Evolutionary conservation across 2,113 vertebrate genomes (phyloP).

Genomic region (Numida meleagris): DNA sequence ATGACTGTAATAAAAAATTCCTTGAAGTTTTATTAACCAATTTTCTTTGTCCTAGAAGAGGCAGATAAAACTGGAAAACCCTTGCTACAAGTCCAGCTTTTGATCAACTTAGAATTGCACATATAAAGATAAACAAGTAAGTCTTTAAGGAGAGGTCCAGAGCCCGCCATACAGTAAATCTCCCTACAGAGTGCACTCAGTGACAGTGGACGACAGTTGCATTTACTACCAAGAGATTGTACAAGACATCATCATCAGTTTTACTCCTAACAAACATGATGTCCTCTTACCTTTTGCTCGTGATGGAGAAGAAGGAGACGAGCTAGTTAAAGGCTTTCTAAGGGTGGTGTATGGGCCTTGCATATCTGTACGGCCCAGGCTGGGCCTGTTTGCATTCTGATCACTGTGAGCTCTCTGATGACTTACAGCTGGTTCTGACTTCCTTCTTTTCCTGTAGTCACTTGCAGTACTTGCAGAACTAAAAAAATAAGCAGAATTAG

Average conservation of each 20-base stretch:
- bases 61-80: not conserved
- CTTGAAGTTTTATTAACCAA: no score
- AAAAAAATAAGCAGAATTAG: conserved; percentile 12
- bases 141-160: not conserved
- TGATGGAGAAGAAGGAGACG: conserved; percentile 94
- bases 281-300: conserved; percentile 89
- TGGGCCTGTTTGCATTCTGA: conserved; percentile 73
- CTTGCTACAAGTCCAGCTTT: not conserved
- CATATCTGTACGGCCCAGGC: conserved; percentile 75
- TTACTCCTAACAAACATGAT: not conserved
- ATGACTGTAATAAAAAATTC: no score
- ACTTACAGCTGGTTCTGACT: conserved; percentile 91
- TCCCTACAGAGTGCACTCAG: not conserved
- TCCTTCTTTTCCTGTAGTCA: conserved; percentile 95
- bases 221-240: no score
- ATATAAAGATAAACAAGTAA: not conserved
- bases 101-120: not conserved
- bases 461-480: conserved; percentile 82
- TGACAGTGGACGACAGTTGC: not conserved
- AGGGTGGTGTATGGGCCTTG: conserved; percentile 80
- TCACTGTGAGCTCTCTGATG: conserved; percentile 79
- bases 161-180: not conserved
- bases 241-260: not conserved
- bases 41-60: not conserved
- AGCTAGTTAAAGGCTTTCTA: conserved; percentile 86